Evolutionary conservation across 1,140 invertebrate species (phyloP).

Genomic region (Plutomurus gul): DNA sequence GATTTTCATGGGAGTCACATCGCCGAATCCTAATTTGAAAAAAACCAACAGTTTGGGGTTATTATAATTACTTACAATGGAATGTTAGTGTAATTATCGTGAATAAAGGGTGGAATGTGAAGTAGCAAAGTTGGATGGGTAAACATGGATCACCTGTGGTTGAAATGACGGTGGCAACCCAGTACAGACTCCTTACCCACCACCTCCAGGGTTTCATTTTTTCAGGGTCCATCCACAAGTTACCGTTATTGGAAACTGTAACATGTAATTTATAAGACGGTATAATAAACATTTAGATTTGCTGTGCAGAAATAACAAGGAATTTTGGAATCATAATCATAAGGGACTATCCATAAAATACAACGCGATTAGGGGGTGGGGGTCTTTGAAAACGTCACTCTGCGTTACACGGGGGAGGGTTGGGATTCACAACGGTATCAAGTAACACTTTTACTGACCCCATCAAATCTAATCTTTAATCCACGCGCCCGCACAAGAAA

Average conservation of each 20-base stretch:
- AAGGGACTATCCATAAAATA: too few relatives aligned
- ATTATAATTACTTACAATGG: background rate
- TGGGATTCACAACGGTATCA: background rate
- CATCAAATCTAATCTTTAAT: too few relatives aligned
- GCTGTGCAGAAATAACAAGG: too few relatives aligned
- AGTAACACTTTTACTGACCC: background rate
- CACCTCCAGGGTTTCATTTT: slow-evolving; percentile 9
- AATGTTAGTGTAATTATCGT: background rate
- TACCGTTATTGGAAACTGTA: background rate
- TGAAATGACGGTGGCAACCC: slow-evolving; percentile 34
- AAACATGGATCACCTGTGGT: slow-evolving; percentile 31
- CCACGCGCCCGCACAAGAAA: too few relatives aligned
- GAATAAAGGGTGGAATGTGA: background rate
- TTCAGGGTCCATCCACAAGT: background rate
- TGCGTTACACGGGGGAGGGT: too few relatives aligned
- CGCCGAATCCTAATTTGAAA: slow-evolving; percentile 46
- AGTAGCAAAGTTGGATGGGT: background rate
- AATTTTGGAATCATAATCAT: too few relatives aligned
- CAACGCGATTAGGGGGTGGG: too few relatives aligned
- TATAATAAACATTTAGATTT: too few relatives aligned
- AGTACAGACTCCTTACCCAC: slow-evolving; percentile 44
- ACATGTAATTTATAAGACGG: too few relatives aligned
- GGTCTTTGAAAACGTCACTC: too few relatives aligned
- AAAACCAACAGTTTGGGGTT: too few relatives aligned
- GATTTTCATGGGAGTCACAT: slow-evolving; percentile 30